Percentiles rank a stretch among this genome's conserved stretches.
These are phyloP conservation scores for Andrena fulva DNA, from an alignment of 2,888 invertebrate genomes.

Conservation along the genomic window DNA sequence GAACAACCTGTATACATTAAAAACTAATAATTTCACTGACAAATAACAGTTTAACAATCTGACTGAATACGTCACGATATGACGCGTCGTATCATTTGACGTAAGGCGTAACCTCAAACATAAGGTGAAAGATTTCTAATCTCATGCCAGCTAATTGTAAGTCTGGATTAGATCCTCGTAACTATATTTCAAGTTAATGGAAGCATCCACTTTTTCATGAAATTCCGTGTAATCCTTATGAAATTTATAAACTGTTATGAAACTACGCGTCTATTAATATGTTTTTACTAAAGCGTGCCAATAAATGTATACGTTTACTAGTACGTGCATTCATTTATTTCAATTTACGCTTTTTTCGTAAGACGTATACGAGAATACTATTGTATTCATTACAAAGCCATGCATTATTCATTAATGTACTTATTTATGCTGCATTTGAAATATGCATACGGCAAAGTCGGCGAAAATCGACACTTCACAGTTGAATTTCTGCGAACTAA, in stretches of 20 bases:
- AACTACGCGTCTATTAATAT: neutral
- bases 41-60: too few species aligned
- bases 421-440: neutral
- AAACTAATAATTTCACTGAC: too few species aligned
- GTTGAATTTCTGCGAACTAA: neutral
- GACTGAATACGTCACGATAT: too few species aligned
- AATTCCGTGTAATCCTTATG: neutral
- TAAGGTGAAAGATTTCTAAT: too few species aligned
- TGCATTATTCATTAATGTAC: neutral
- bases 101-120: too few species aligned
- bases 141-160: neutral
- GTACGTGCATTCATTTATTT: neutral
- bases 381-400: neutral
- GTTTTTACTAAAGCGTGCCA: constrained; percentile 1
- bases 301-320: neutral
- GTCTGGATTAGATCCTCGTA: neutral
- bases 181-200: neutral
- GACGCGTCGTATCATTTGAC: too few species aligned
- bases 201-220: neutral
- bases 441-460: neutral
- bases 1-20: too few species aligned
- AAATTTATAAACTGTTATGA: neutral
- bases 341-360: neutral
- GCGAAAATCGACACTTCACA: neutral
- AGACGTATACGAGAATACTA: neutral